Evolutionary conservation across 2,888 invertebrate species (phyloP).

Genomic region (Nemotelus pantherinus): DNA sequence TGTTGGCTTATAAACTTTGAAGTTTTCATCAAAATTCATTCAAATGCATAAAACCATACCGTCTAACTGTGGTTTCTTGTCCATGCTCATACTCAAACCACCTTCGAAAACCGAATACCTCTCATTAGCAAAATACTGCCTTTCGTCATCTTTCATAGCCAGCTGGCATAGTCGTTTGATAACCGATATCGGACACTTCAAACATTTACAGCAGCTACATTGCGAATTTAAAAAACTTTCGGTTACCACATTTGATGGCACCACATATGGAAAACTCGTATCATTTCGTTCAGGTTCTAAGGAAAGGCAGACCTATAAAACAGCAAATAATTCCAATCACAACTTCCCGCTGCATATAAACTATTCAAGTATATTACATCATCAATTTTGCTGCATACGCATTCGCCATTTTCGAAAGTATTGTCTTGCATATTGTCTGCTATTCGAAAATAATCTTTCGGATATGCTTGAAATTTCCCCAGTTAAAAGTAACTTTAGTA

Average conservation of each 20-base stretch:
- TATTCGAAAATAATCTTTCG: too few species aligned
- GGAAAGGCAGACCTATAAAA: background rate
- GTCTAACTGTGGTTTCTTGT: background rate
- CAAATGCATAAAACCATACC: background rate
- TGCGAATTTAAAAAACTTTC: background rate
- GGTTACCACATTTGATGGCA: too few species aligned
- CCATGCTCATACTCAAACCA: background rate
- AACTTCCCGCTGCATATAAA: too few species aligned
- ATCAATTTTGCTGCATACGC: too few species aligned
- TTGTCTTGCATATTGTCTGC: too few species aligned
- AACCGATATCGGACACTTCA: conserved; percentile 12
- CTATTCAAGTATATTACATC: too few species aligned
- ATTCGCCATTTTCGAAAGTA: too few species aligned
- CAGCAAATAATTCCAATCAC: background rate
- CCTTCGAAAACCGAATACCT: conserved; percentile 22
- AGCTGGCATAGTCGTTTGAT: conserved; percentile 17
- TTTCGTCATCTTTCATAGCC: background rate
- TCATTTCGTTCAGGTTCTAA: background rate
- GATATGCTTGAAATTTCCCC: too few species aligned
- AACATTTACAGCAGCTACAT: conserved; percentile 12
- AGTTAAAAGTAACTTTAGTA: background rate
- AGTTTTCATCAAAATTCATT: background rate
- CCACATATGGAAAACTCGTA: background rate
- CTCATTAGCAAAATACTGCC: background rate
- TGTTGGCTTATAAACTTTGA: background rate